Base-by-base conservation (phyloP, 2,797 vertebrate species). In the Cynodonichthys magdalenae region DNA sequence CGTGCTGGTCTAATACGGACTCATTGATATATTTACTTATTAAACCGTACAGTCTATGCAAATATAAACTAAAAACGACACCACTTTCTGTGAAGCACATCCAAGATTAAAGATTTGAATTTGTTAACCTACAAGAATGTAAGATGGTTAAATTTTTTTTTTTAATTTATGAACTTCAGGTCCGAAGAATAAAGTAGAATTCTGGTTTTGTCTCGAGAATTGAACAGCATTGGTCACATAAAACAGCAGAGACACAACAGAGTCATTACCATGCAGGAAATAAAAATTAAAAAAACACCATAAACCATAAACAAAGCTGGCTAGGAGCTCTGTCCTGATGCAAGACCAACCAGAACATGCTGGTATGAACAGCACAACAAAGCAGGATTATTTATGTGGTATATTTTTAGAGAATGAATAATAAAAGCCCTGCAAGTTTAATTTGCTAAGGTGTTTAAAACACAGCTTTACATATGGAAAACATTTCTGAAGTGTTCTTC, bases 361-460 rank as follows among this genome's bases (percentile, higher is more conserved):
- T 52, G 31, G 11, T 28, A 50, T 59, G 28, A 58, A 44, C 36
- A 17, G 41, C 18, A 36, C 49, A 53, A 46, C 66, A 18, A 54
- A 3, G 0, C 42, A 18, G 4, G 3, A 57, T 34, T 17, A 34
- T 53, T 4, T 34, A 42, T 31, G 56, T 12, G 36, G 50, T 19
- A 15, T 12, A 39, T 39, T 39, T 11, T 28, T 28, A 6, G 3
- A 36, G 12, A 18, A 42, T n/a, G 39, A n/a, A 49, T 17, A 12
- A 15, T 12, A 61, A 36, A 63, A 65, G 39, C 56, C 12, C 75
- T 19, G 34, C 44, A 54, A 52, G 46, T 75, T 76, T 29, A 58
- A 72, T 53, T 31, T 67, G 14, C 66, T 39, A 31, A 34, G 28
- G 3, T n/a, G 15, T 59, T 6, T 0, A 28, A 61, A 15, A 27